phyloP scores from a whole-genome alignment of 2,797 vertebrate genomes.

The Philypnodon macrostomus region DNA sequence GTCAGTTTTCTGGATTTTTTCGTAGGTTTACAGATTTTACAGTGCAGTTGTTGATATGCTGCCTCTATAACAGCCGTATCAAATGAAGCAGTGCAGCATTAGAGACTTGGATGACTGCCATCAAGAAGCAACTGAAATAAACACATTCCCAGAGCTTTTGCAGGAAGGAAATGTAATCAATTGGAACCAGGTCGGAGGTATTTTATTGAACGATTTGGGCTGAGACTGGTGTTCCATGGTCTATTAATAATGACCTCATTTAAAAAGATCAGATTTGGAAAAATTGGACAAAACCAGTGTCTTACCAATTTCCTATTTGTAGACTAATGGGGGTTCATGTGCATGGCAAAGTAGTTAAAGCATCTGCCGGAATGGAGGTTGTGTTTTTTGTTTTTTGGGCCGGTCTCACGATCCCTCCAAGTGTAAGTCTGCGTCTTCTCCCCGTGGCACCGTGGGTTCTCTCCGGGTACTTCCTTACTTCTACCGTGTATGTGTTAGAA shows the following conservation, averaged over 20 bases:
- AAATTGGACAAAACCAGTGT: slow-evolving; percentile 17
- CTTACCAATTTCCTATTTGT: slow-evolving; percentile 5
- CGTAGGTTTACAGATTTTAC: too few relatives aligned
- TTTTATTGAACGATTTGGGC: slow-evolving; percentile 38
- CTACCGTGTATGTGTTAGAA: too few relatives aligned
- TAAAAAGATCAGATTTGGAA: slow-evolving; percentile 15
- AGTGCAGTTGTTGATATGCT: slow-evolving; percentile 25
- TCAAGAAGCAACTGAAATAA: slow-evolving; percentile 46
- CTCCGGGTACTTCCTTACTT: too few relatives aligned
- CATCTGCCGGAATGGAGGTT: too few relatives aligned
- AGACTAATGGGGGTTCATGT: too few relatives aligned
- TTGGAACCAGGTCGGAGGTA: slow-evolving; percentile 40
- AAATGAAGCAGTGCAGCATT: slow-evolving; percentile 43
- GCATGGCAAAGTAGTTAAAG: too few relatives aligned
- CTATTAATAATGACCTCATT: slow-evolving; percentile 39
- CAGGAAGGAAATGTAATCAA: slow-evolving; percentile 49
- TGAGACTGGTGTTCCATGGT: slow-evolving; percentile 8
- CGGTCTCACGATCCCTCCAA: too few relatives aligned
- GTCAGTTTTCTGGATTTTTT: too few relatives aligned
- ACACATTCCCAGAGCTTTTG: slow-evolving; percentile 35
- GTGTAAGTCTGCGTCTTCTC: too few relatives aligned
- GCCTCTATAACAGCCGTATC: slow-evolving; percentile 33
- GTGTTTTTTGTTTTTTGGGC: too few relatives aligned
- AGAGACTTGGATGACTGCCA: slow-evolving; percentile 36
- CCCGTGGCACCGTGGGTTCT: too few relatives aligned